Percentiles rank a stretch among this genome's conserved stretches.
phyloP scores from a whole-genome alignment of 1,140 invertebrate species.

The Helicoverpa zea region DNA sequence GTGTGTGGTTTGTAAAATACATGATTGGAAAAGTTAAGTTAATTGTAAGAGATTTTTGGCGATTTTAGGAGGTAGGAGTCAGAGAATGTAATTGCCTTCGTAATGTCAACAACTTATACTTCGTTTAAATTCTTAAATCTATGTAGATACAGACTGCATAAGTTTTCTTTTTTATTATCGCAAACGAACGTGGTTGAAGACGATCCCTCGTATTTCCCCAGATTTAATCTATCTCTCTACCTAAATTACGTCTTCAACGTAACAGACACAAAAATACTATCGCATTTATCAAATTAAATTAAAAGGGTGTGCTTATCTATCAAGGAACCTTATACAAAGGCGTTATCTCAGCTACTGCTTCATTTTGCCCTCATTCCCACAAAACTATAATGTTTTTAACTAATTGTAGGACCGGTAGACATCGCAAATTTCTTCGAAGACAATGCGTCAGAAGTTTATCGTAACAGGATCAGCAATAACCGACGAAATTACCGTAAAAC shows the following conservation, averaged over 20 bases:
- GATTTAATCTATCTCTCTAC: too few relatives aligned
- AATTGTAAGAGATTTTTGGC: not conserved
- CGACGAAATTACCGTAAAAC: slow-evolving; percentile 33
- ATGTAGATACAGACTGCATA: too few relatives aligned
- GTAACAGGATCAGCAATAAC: slow-evolving; percentile 31
- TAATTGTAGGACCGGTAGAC: slow-evolving; percentile 19
- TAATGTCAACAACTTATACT: too few relatives aligned
- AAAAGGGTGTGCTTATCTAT: too few relatives aligned
- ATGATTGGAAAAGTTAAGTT: not conserved
- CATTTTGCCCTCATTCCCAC: slow-evolving; percentile 6
- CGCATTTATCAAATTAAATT: too few relatives aligned
- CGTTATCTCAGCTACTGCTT: slow-evolving; percentile 2
- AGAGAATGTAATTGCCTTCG: too few relatives aligned
- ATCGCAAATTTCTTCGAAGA: slow-evolving; percentile 22
- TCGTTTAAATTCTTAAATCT: too few relatives aligned
- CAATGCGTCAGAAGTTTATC: slow-evolving; percentile 40
- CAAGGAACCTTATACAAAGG: too few relatives aligned
- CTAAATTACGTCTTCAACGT: not conserved
- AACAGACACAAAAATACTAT: not conserved
- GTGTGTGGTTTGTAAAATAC: not conserved
- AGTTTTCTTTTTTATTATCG: too few relatives aligned
- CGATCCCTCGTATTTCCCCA: too few relatives aligned
- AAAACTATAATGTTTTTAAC: not conserved
- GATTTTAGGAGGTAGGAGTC: too few relatives aligned
- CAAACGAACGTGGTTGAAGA: too few relatives aligned